Percentiles rank a stretch among this genome's conserved stretches.
These are phyloP conservation scores for Dendronephthya gigantea DNA, from an alignment of 64 coral and sea anemone species.

Conservation along the genomic window DNA sequence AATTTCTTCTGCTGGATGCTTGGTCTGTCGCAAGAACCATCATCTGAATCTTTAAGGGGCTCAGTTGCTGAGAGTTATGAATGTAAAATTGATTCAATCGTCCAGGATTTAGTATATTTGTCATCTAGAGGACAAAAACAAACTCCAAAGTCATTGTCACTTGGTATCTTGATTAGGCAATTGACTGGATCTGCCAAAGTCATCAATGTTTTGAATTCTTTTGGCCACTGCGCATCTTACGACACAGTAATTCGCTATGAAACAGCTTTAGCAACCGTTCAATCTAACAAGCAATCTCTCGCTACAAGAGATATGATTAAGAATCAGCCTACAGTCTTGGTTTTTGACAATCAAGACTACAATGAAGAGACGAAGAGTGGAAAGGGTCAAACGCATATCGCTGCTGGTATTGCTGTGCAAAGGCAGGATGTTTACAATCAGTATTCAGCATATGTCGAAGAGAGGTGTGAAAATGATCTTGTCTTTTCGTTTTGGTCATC, in stretches of 20 bases:
- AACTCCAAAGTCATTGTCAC: neutral
- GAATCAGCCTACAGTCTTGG: neutral
- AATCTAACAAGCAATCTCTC: neutral
- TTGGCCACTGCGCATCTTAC: constrained; percentile 1
- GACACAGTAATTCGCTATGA: neutral
- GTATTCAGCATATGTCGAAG: neutral
- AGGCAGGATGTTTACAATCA: neutral
- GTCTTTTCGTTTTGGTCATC: neutral
- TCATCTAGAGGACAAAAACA: constrained; percentile 21
- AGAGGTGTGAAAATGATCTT: neutral
- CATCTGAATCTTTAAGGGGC: neutral
- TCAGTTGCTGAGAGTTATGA: constrained; percentile 4
- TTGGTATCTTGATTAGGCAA: neutral
- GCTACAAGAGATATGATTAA: neutral
- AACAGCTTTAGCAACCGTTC: neutral
- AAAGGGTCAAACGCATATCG: neutral
- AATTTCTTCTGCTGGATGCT: neutral
- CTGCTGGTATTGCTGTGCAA: constrained; percentile 18
- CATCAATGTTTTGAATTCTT: constrained; percentile 4
- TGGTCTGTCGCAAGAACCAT: neutral
- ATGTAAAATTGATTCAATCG: constrained; percentile 4
- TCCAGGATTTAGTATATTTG: constrained; percentile 12
- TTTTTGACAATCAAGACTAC: constrained; percentile 16
- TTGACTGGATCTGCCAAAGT: neutral
- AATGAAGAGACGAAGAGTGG: neutral